Conservation (phyloP, 2,888 invertebrate species). For the Nomada lathburiana region DNA sequence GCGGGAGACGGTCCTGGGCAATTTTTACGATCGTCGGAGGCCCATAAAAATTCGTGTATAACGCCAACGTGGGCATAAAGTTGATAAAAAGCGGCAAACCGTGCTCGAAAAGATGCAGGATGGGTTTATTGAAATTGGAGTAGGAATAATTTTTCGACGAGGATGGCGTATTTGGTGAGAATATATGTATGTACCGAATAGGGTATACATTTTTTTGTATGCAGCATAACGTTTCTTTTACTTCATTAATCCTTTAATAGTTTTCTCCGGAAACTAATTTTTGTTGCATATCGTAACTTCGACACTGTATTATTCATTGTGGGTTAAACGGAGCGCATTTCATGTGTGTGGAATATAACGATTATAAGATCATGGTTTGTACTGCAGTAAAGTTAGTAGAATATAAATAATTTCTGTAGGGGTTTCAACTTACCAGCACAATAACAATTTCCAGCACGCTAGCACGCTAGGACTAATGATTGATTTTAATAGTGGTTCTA, state of each 20-base stretch:
- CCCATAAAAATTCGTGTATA: constrained; percentile 61
- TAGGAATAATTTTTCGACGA: background rate
- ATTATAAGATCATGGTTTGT: too few species aligned
- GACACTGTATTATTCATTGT: too few species aligned
- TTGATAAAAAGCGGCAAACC: constrained; percentile 17
- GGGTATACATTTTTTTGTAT: background rate
- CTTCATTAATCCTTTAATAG: too few species aligned
- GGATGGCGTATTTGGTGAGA: background rate
- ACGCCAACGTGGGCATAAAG: constrained; percentile 46
- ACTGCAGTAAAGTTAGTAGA: too few species aligned
- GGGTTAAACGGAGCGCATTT: too few species aligned
- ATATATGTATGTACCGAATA: constrained; percentile 7
- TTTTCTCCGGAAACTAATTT: too few species aligned
- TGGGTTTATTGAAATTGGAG: constrained; percentile 11
- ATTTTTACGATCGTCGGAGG: constrained; percentile 59
- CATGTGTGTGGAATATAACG: too few species aligned
- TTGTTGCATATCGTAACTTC: too few species aligned
- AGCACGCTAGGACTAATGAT: too few species aligned
- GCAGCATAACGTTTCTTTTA: background rate
- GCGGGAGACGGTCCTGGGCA: constrained; percentile 28
- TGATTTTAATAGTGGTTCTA: background rate
- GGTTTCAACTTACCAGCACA: too few species aligned
- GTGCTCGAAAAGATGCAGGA: constrained; percentile 9
- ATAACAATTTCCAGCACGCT: too few species aligned
- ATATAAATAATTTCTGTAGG: too few species aligned